Evolutionary conservation across 2,888 invertebrate genomes (phyloP).

Genomic region (Ichneumon xanthorius): DNA sequence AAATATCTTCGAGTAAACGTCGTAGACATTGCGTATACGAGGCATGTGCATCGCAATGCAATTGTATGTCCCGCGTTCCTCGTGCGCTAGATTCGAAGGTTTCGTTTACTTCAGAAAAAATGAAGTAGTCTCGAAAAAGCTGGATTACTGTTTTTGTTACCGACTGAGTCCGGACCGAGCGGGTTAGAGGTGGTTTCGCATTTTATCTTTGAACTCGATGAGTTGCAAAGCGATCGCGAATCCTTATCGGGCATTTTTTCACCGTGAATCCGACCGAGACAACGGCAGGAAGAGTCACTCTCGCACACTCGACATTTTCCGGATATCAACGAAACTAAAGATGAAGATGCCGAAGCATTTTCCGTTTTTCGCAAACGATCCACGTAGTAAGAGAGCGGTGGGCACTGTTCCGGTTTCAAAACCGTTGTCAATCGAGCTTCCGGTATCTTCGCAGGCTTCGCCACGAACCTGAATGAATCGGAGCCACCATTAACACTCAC

Average conservation of each 20-base stretch:
- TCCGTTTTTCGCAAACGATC: slow-evolving; percentile 41
- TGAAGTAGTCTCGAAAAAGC: background rate
- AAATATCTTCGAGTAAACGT: slow-evolving; percentile 84
- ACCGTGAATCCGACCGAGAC: slow-evolving; percentile 48
- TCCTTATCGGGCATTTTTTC: background rate
- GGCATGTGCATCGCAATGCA: slow-evolving; percentile 85
- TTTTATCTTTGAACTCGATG: slow-evolving; percentile 6
- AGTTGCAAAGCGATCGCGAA: slow-evolving; percentile 4
- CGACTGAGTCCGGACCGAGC: background rate
- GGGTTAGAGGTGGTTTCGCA: background rate
- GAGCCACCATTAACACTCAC: background rate
- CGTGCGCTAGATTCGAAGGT: slow-evolving; percentile 71
- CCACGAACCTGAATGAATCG: slow-evolving; percentile 14
- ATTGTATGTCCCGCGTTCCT: slow-evolving; percentile 85
- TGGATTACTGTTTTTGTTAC: background rate
- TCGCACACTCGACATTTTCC: slow-evolving; percentile 68
- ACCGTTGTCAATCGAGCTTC: slow-evolving; percentile 60
- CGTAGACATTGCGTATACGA: slow-evolving; percentile 86
- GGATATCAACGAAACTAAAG: slow-evolving; percentile 36
- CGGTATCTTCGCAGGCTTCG: background rate
- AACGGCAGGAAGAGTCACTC: slow-evolving; percentile 63
- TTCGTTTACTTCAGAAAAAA: background rate
- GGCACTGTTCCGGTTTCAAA: slow-evolving; percentile 72
- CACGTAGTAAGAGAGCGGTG: slow-evolving; percentile 62
- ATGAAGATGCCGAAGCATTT: slow-evolving; percentile 16